These are phyloP conservation scores for Cordilura impudica DNA, from an alignment of 2,888 invertebrate genomes.

Conservation along the genomic window DNA sequence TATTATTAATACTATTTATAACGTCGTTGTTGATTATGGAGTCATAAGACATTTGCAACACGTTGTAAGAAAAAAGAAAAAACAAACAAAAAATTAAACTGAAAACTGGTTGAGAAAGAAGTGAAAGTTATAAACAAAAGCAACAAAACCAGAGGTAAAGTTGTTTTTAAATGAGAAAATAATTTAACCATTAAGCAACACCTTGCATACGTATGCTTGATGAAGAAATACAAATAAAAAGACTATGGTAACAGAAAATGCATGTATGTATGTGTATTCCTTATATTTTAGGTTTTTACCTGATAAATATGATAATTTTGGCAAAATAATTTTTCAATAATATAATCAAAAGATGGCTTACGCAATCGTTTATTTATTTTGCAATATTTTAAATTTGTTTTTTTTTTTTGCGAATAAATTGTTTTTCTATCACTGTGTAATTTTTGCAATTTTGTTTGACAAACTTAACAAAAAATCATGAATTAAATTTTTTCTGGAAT, in stretches of 20 bases:
- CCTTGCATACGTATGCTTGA: not conserved
- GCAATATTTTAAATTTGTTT: not conserved
- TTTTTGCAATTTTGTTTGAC: not conserved
- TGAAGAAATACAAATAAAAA: not conserved
- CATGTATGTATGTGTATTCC: not conserved
- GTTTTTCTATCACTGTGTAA: not conserved
- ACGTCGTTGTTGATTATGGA: constrained; percentile 27
- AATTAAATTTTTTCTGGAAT: not conserved
- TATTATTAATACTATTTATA: no score
- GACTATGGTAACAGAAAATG: not conserved
- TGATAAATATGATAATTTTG: not conserved
- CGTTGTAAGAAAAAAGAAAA: not conserved
- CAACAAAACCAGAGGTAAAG: not conserved
- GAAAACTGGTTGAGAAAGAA: constrained; percentile 51
- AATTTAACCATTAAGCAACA: constrained; percentile 5
- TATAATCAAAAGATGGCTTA: not conserved
- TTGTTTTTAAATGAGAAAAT: not conserved
- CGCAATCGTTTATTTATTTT: not conserved
- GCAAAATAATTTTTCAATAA: not conserved
- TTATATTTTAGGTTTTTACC: not conserved
- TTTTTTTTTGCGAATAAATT: not conserved
- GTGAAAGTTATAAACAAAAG: constrained; percentile 48
- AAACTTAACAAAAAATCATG: not conserved
- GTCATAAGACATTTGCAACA: constrained; percentile 42
- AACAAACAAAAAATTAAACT: not conserved